Evolutionary conservation across 2,113 vertebrate species (phyloP).

Genomic region (Labeo catla): DNA sequence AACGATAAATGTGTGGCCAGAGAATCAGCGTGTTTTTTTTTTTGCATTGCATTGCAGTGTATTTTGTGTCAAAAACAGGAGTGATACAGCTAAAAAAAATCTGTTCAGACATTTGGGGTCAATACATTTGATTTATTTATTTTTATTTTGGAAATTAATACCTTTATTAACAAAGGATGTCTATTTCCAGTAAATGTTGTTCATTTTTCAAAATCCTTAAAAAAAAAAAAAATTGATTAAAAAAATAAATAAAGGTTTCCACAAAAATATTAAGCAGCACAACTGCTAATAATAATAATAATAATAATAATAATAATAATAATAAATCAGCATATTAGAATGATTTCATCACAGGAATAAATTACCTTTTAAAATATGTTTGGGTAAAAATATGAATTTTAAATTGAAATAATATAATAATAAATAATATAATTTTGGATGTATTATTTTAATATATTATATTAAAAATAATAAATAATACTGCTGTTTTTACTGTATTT

Average conservation of each 20-base stretch:
- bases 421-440: neutral
- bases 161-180: no score
- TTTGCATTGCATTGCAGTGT: neutral
- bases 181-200: no score
- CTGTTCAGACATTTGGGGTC: no score
- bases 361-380: no score
- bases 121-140: neutral
- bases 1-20: slow-evolving; percentile 4
- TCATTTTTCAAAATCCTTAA: no score
- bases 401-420: neutral
- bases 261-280: neutral
- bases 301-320: neutral
- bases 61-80: neutral
- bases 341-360: neutral
- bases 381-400: no score
- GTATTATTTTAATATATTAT: neutral
- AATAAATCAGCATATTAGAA: neutral
- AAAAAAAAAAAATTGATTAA: no score
- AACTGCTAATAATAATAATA: neutral
- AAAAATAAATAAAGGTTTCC: no score
- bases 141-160: no score
- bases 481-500: neutral
- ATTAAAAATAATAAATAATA: neutral
- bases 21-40: neutral
- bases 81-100: neutral